Base-by-base conservation (phyloP, 2,888 invertebrate genomes). In the Megaustenia siamemsis region DNA sequence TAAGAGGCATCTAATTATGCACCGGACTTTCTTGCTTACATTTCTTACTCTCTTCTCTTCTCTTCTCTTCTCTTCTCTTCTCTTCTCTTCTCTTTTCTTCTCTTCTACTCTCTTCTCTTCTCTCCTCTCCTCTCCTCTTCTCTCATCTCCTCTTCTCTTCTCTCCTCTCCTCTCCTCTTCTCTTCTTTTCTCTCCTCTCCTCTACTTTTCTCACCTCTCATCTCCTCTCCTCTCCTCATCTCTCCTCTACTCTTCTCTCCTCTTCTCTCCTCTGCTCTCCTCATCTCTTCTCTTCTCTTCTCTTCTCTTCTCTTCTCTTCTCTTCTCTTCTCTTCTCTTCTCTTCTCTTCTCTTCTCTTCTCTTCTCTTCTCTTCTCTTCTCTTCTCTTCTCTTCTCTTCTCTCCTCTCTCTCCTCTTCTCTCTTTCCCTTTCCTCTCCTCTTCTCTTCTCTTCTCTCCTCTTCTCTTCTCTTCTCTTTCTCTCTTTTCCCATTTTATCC, bases 391-490 rank as follows among this genome's bases (percentile, higher is more conserved):
- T 21, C 10, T 21, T 4, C 21, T 56, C 21, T 24, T 56, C 56
- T 56, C 10, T 56, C 24, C 56, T 21, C 56, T 56, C 56, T 56
- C 21, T 21, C 4, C 24, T 8, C 24, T 56, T 21, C 56, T 56
- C 56, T 56, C 10, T 56, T 56, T 21, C 56, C 24, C 56, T 56
- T 4, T 56, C 56, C 21, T 24, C 21, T 56, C 21, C 56, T 56
- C 56, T 56, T 56, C 21, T 21, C 21, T 15, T 21, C 21, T 21
- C 56, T 56, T 56, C 10, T 56, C 56, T 21, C 56, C 21, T 21
- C 21, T 24, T 56, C 78, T 63, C 38, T 78, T 63, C 60, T 38
- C 60, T 63, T 63, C 63, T 78, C 63, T 78, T 38, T 10, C 56
- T 24, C 56, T 24, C 12, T 4, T 56, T 24, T 21, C 21, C 56